A percentile compares a stretch with the other conserved stretches of the same genome.
Conservation (phyloP, 2,113 vertebrate genomes). For the Poicephalus meyeri region DNA sequence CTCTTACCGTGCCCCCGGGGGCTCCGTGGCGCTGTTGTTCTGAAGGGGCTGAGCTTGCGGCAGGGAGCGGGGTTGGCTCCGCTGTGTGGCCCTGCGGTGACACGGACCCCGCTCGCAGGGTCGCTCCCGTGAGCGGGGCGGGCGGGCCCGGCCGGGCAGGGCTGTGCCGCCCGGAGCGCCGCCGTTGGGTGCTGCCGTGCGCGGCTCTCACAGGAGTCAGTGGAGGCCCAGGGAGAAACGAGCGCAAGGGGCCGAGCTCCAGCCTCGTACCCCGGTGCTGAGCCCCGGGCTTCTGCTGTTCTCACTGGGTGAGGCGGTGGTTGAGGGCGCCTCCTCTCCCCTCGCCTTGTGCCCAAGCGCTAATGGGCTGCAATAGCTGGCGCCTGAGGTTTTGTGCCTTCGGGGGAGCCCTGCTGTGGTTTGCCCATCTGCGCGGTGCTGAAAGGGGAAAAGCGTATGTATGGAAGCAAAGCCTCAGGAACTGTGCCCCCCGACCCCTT, state of each 20-base stretch:
- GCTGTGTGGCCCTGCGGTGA: background rate
- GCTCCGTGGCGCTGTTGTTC: background rate
- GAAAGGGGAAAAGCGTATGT: background rate
- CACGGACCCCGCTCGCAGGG: too few species aligned
- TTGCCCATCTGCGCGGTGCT: slow-evolving; percentile 38
- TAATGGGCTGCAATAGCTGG: background rate
- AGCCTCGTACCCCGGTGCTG: background rate
- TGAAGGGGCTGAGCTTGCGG: background rate
- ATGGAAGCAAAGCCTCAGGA: background rate
- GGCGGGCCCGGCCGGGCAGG: too few species aligned
- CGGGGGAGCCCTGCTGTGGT: background rate
- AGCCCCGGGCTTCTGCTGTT: background rate
- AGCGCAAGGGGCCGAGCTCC: background rate
- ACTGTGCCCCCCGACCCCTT: background rate
- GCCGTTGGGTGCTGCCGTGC: too few species aligned
- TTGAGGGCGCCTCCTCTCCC: background rate
- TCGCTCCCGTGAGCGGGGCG: background rate
- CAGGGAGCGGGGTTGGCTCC: background rate
- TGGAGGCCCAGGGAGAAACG: background rate
- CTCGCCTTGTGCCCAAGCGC: background rate
- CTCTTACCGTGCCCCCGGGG: background rate
- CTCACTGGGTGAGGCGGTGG: background rate
- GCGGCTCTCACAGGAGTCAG: background rate
- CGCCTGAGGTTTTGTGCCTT: slow-evolving; percentile 2
- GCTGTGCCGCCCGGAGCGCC: too few species aligned